Evolutionary conservation across 2,888 invertebrate genomes (phyloP).

Genomic region (Cyrtodaria siliqua): DNA sequence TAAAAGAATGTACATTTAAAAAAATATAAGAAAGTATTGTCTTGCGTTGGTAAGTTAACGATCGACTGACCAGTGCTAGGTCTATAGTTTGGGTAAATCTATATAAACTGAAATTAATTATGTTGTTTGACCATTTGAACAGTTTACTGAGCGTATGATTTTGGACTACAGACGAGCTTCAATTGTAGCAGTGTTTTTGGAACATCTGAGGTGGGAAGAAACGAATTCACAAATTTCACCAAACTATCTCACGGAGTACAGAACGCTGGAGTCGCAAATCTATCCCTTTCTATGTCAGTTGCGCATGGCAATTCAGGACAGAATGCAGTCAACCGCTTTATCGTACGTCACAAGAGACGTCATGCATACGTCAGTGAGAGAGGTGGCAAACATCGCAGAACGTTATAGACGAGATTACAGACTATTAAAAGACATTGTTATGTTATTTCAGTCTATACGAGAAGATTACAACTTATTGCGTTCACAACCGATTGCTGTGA

Average conservation of each 20-base stretch:
- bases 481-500: too few relatives aligned
- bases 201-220: slow-evolving; percentile 31
- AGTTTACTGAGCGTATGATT: slow-evolving; percentile 29
- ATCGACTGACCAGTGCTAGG: too few relatives aligned
- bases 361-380: slow-evolving; percentile 16
- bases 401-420: slow-evolving; percentile 37
- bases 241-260: slow-evolving; percentile 8
- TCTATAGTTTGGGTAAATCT: too few relatives aligned
- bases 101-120: too few relatives aligned
- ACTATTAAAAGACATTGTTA: slow-evolving; percentile 26
- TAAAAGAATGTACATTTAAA: too few relatives aligned
- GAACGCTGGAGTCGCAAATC: slow-evolving; percentile 30
- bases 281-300: slow-evolving; percentile 44
- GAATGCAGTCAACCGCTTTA: neutral
- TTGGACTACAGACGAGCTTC: slow-evolving; percentile 41
- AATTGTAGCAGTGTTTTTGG: slow-evolving; percentile 32
- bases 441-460: slow-evolving; percentile 27
- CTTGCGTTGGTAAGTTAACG: too few relatives aligned
- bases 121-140: slow-evolving; percentile 1
- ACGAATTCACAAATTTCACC: slow-evolving; percentile 6
- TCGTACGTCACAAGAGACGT: slow-evolving; percentile 21
- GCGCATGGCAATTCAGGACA: slow-evolving; percentile 23
- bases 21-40: too few relatives aligned
- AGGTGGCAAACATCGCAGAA: slow-evolving; percentile 1
- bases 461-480: slow-evolving; percentile 15